Conservation (phyloP, 2,888 invertebrate species). For the Arge pagana region DNA sequence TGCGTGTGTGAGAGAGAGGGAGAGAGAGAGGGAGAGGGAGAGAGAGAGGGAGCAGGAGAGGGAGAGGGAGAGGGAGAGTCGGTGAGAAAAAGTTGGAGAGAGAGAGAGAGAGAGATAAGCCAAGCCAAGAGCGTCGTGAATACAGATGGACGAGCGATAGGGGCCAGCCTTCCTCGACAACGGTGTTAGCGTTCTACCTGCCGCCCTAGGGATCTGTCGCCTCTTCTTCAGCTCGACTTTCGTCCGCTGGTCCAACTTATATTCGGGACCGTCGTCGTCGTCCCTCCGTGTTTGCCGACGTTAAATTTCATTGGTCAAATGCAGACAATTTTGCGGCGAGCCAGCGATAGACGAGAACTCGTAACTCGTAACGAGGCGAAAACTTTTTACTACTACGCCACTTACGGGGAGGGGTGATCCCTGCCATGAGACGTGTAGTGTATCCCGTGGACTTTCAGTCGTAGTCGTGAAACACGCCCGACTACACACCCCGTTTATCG, state of each 20-base stretch:
- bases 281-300: slow-evolving; percentile 16
- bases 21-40: neutral
- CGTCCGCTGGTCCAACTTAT: slow-evolving; percentile 31
- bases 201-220: slow-evolving; percentile 35
- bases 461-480: no score
- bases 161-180: slow-evolving; percentile 40
- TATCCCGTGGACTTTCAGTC: no score
- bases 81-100: slow-evolving; percentile 39
- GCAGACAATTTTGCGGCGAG: no score
- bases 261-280: slow-evolving; percentile 28
- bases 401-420: no score
- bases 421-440: no score
- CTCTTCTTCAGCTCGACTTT: slow-evolving; percentile 34
- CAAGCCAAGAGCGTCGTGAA: slow-evolving; percentile 50
- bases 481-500: no score
- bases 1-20: neutral
- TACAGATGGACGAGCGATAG: slow-evolving; percentile 53
- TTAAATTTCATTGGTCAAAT: no score
- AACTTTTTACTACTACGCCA: no score
- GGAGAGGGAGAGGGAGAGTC: slow-evolving; percentile 33
- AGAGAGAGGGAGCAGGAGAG: slow-evolving; percentile 17
- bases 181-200: slow-evolving; percentile 35
- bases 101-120: slow-evolving; percentile 38
- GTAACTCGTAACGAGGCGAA: no score
- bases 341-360: no score